Evolutionary conservation across 1,140 invertebrate species (phyloP).

Genomic region (Cotesia vestalis): DNA sequence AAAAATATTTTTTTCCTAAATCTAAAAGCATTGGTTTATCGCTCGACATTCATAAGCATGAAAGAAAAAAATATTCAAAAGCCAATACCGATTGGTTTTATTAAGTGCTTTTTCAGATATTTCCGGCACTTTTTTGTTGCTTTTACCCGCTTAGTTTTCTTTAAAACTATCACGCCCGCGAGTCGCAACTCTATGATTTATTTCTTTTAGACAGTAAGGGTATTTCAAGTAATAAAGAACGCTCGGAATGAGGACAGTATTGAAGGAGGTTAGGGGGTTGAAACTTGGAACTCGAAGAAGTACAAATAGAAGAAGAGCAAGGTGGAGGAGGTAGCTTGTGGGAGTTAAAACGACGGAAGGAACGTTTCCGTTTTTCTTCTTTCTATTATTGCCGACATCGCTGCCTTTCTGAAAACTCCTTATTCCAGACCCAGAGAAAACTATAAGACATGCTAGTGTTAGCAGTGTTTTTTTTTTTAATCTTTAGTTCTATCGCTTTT

Average conservation of each 20-base stretch:
- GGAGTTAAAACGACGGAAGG: conserved; percentile 28
- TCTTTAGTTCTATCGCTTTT: conserved; percentile 1
- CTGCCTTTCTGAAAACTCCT: conserved; percentile 29
- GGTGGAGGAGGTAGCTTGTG: not conserved
- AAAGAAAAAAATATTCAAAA: conserved; percentile 42
- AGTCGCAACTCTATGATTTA: conserved; percentile 27
- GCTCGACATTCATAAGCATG: not conserved
- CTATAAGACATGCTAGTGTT: conserved; percentile 10
- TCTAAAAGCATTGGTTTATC: too few relatives aligned
- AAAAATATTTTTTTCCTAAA: not conserved
- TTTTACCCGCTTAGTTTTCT: conserved; percentile 47
- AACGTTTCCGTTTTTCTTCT: conserved; percentile 33
- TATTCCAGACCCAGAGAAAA: conserved; percentile 11
- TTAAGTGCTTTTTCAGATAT: conserved; percentile 47
- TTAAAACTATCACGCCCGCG: conserved; percentile 34
- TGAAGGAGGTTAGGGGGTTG: conserved; percentile 1
- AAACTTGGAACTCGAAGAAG: not conserved
- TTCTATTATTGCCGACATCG: conserved; percentile 37
- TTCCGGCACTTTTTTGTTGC: conserved; percentile 35
- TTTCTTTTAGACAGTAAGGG: not conserved
- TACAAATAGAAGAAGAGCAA: not conserved
- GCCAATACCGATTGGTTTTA: conserved; percentile 58
- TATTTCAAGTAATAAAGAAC: not conserved
- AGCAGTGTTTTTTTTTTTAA: conserved; percentile 20
- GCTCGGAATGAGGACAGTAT: conserved; percentile 16